Evolutionary conservation across 2,113 vertebrate genomes (phyloP), one percentile per base, ranked within the genome.

Genomic region (Paralichthys olivaceus): DNA sequence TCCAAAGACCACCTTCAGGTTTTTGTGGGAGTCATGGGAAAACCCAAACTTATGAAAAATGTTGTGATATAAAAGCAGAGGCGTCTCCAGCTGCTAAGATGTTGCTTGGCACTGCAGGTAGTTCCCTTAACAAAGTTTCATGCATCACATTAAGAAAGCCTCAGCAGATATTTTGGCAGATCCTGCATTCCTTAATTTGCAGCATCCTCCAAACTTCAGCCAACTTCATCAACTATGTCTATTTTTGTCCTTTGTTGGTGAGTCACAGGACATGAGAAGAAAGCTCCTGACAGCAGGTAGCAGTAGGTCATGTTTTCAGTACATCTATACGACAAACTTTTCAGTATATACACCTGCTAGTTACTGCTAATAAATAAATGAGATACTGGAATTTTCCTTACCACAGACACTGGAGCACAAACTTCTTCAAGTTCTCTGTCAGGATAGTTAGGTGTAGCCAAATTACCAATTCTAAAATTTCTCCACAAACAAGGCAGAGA

Each of bases 1-100:
- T 11, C 37, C 12, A 40, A 40, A 40, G 37, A 40, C 37, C 51
- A 2, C 63, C 53, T 23, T 47, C 28, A 72, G 20, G 20, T 43
- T 29, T 77, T 59, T 1, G 65, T 69, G 23, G 20, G 28, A 72
- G 56, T 69, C 73, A 56, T 66, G 56, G 40, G 69, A 20, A 19
- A 19, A 68, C 63, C 63, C 45, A 63, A 61, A 84, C 12, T 72
- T 84, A 63, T 71, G 67, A 85, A 81, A 79, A 63, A 65, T 61
- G 23, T 12, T 75, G 32, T 57, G 45, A n/a, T 80, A 73, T 77
- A 56, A 72, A 37, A 69, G 9, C 45, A 49, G 32, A 5, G 28
- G 43, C 29, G 55, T 71, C 68, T 61, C 79, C 73, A 74, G 81
- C 71, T 84, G 86, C 77, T 86, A 80, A 75, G 84, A 72, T 77